Percentiles rank a stretch among this genome's conserved stretches.
Evolutionary conservation across 2,888 invertebrate genomes (phyloP).

Genomic region (Onchidella celtica): DNA sequence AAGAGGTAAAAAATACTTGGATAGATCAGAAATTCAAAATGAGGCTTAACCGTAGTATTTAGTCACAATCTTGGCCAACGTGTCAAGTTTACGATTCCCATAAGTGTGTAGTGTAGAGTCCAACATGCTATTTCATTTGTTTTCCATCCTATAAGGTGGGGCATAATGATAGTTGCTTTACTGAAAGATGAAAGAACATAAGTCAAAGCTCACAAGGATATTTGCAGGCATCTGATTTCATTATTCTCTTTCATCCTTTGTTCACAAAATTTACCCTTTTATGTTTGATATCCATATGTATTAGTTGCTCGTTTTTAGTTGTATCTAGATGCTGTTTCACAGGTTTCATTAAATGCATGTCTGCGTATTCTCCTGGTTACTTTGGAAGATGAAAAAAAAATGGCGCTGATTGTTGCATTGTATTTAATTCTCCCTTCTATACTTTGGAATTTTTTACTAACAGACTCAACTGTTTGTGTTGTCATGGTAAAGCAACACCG

Average conservation of each 20-base stretch:
- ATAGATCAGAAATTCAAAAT: too few relatives aligned
- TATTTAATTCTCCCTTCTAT: not conserved
- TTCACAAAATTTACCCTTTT: not conserved
- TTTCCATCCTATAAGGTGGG: too few relatives aligned
- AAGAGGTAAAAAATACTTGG: too few relatives aligned
- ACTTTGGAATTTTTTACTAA: conserved; percentile 25
- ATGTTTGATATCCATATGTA: conserved; percentile 11
- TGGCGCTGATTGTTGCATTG: not conserved
- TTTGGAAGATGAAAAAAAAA: not conserved
- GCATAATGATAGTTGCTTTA: too few relatives aligned
- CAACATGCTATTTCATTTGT: too few relatives aligned
- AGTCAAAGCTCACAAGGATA: too few relatives aligned
- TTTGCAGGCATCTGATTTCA: too few relatives aligned
- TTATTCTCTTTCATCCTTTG: not conserved
- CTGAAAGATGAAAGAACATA: too few relatives aligned
- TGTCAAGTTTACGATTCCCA: too few relatives aligned
- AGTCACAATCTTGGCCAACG: too few relatives aligned
- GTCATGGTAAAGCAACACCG: conserved; percentile 48
- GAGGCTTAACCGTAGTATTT: too few relatives aligned
- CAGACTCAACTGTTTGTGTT: conserved; percentile 33
- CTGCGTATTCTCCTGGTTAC: not conserved
- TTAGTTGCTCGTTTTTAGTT: conserved; percentile 11
- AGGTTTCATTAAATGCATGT: not conserved
- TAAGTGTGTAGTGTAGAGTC: too few relatives aligned
- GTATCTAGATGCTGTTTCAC: not conserved